These are phyloP conservation scores for Muraenolepis orangiensis DNA, from an alignment of 2,797 vertebrate species.

Conservation along the genomic window DNA sequence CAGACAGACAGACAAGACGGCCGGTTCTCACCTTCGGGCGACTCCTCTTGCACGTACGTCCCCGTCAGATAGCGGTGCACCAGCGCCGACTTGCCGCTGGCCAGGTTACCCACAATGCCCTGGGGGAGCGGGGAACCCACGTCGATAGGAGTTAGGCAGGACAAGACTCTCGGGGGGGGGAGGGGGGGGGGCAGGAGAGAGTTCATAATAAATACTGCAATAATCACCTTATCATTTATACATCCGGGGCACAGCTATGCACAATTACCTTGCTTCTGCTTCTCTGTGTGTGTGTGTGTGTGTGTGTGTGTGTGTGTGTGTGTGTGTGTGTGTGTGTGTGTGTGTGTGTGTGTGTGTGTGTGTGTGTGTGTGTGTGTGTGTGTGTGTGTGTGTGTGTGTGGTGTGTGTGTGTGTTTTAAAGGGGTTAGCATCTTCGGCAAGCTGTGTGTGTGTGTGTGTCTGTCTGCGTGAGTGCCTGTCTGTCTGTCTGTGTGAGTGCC, in stretches of 20 bases:
- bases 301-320: background rate
- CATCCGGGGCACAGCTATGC: background rate
- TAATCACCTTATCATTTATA: background rate
- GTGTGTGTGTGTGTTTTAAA: background rate
- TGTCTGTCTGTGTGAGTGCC: background rate
- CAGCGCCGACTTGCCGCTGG: slow-evolving; percentile 93
- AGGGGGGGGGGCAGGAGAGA: too few relatives aligned
- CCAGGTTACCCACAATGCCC: slow-evolving; percentile 97
- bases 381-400: background rate
- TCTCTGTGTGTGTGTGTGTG: too few relatives aligned
- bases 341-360: too few relatives aligned
- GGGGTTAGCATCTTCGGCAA: too few relatives aligned
- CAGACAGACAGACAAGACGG: background rate
- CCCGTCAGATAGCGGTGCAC: slow-evolving; percentile 95
- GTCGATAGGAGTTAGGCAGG: background rate
- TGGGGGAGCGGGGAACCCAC: slow-evolving; percentile 48
- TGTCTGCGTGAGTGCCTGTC: background rate
- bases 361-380: background rate
- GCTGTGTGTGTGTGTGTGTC: background rate
- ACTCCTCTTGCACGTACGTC: slow-evolving; percentile 95
- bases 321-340: background rate
- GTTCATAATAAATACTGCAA: too few relatives aligned
- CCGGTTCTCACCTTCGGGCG: slow-evolving; percentile 86
- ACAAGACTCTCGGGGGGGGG: background rate
- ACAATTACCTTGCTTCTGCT: too few relatives aligned